Evolutionary conservation across 2,888 invertebrate genomes (phyloP).

Genomic region (Scaptomyza caliginosa): DNA sequence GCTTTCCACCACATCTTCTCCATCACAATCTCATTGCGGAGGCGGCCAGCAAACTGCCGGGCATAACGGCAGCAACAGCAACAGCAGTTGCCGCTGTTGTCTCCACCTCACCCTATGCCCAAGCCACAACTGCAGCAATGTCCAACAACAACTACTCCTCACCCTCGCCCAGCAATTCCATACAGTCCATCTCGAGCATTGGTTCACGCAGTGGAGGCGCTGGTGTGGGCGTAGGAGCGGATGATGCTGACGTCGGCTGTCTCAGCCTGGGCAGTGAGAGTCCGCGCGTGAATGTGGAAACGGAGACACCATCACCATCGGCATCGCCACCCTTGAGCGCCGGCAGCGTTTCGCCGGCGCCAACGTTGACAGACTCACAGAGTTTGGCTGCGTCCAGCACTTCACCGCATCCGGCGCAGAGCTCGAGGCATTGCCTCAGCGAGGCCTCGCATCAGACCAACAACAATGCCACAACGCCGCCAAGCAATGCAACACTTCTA

Average conservation of each 20-base stretch:
- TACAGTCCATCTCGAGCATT: slow-evolving; percentile 84
- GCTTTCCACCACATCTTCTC: slow-evolving; percentile 81
- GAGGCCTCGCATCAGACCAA: slow-evolving; percentile 47
- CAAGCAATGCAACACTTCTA: slow-evolving; percentile 47
- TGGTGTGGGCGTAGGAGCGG: slow-evolving; percentile 33
- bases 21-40: slow-evolving; percentile 83
- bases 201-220: slow-evolving; percentile 65
- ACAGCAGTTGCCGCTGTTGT: slow-evolving; percentile 63
- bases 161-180: slow-evolving; percentile 83
- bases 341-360: slow-evolving; percentile 75
- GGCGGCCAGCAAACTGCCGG: slow-evolving; percentile 81
- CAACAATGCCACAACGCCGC: slow-evolving; percentile 49
- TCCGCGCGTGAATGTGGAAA: slow-evolving; percentile 83
- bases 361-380: slow-evolving; percentile 67
- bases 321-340: slow-evolving; percentile 80
- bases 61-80: slow-evolving; percentile 63
- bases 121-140: slow-evolving; percentile 47
- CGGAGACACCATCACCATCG: slow-evolving; percentile 81
- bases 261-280: slow-evolving; percentile 82
- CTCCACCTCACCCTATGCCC: slow-evolving; percentile 65
- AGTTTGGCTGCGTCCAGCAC: slow-evolving; percentile 58
- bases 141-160: slow-evolving; percentile 77
- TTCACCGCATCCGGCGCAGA: slow-evolving; percentile 53
- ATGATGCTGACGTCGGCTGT: slow-evolving; percentile 50
- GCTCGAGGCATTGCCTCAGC: slow-evolving; percentile 52